Evolutionary conservation across 1,140 invertebrate species (phyloP), one percentile per base, ranked within the genome.

Genomic region (Leptestheria dahalacensis): DNA sequence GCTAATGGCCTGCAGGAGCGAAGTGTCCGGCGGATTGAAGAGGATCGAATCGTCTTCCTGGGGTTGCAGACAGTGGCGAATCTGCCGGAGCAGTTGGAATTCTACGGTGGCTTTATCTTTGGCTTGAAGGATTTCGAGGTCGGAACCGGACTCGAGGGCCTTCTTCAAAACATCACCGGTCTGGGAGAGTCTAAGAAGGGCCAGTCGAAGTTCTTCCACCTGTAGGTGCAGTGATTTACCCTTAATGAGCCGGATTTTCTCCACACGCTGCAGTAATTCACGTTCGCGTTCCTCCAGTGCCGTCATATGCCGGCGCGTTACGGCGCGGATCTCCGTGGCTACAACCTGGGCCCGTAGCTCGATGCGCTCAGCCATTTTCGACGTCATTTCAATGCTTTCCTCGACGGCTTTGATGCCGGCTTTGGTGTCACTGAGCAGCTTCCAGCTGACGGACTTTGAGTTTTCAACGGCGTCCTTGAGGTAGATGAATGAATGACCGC

Each of bases 251-350:
- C 83, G 78, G 63, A 86, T 79, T 67, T 82, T 83, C 65, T 91
- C 86, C 3, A 92, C 81, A 66, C 80, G 79, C 52, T 78, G 77
- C 21, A 92, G 69, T 1, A 94, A 72, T 64, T 88, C 83, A 50
- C 80, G 78, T 67, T 91, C 85, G 11, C 88, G 77, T 64, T 86
- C 83, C 72, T 91, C 86, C 24, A 92, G 74, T 21, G 83, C 85
- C 11, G 67, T 66, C 77, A 79, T 66, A 76, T 80, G 68, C 74
- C 84, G 78, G 52, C 79, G 77, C 11, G 84, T 75, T 0, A 80
- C 82, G 50, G 78, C 75, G 66, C 83, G 79, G 49, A 88, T 82
- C 64, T 85, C 84, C 54, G 75, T 75, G 57, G 82, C 80, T 28
- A 85, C 82, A 55, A 76, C 78, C 64, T 83, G 79, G 6, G 81